Percentiles rank a stretch among this genome's conserved stretches.
Evolutionary conservation across 2,888 invertebrate genomes (phyloP).

Genomic region (Quadroppia sp.): DNA sequence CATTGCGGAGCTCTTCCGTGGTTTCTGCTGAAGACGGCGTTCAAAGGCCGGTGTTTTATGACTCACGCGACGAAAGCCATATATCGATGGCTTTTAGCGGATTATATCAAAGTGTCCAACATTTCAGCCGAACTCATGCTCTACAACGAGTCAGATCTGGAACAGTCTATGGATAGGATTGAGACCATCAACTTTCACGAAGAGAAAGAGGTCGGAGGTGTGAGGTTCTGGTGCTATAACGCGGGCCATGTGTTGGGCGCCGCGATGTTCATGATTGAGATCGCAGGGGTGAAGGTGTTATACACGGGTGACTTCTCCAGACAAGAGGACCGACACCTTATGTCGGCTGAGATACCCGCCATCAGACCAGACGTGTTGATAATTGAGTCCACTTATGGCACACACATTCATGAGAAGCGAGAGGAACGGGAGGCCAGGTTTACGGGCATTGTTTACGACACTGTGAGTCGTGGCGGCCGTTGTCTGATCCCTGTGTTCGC

Average conservation of each 20-base stretch:
- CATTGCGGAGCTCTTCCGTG: conserved; percentile 97
- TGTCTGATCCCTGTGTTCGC: conserved; percentile 99
- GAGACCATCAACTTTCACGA: conserved; percentile 97
- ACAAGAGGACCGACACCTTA: conserved; percentile 93
- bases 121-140: conserved; percentile 95
- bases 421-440: conserved; percentile 94
- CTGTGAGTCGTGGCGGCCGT: conserved; percentile 92
- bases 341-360: conserved; percentile 97
- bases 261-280: conserved; percentile 99
- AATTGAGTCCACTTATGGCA: conserved; percentile 97
- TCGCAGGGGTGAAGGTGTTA: conserved; percentile 88
- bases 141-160: conserved; percentile 94
- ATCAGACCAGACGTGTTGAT: conserved; percentile 95
- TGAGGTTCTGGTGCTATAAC: conserved; percentile 97
- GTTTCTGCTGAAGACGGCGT: conserved; percentile 94
- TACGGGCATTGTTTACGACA: conserved; percentile 87
- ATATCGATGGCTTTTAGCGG: conserved; percentile 94
- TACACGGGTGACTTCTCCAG: conserved; percentile 99
- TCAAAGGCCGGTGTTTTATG: conserved; percentile 97
- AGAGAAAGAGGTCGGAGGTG: conserved; percentile 86
- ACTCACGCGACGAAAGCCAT: conserved; percentile 99
- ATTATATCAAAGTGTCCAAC: conserved; percentile 71
- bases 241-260: conserved; percentile 98
- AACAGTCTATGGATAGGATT: conserved; percentile 97
- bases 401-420: conserved; percentile 96